phyloP scores from a whole-genome alignment of 2,797 vertebrate species.

The Gallinago stenura region DNA sequence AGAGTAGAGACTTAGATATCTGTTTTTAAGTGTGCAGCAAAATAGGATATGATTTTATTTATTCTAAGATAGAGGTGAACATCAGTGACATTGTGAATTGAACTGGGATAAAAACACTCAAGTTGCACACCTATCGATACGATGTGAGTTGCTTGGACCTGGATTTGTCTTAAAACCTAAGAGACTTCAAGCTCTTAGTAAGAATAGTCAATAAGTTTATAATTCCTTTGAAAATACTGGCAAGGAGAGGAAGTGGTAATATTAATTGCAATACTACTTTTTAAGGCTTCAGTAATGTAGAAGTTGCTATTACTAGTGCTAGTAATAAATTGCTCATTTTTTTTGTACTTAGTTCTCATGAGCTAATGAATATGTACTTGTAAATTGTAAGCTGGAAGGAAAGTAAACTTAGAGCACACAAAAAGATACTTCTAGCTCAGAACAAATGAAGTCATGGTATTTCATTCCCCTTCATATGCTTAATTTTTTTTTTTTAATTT shows the following conservation, averaged over 20 bases:
- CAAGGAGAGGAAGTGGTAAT: neutral
- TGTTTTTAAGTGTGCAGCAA: neutral
- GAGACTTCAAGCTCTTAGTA: neutral
- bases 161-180: neutral
- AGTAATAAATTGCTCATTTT: neutral
- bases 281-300: neutral
- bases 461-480: neutral
- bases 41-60: neutral
- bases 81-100: neutral
- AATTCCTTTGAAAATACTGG: neutral
- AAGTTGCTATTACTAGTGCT: neutral
- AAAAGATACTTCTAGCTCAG: neutral
- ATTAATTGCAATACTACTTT: neutral
- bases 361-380: neutral
- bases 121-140: neutral
- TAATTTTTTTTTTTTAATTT: neutral
- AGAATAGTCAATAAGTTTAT: neutral
- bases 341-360: neutral
- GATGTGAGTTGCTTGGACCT: neutral
- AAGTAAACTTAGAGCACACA: neutral
- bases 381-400: neutral
- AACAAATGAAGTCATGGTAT: neutral
- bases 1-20: neutral
- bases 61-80: neutral
- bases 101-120: neutral